Evolutionary conservation across 2,888 invertebrate species (phyloP), one percentile per base, ranked within the genome.

Genomic region (Zygaena filipendulae): DNA sequence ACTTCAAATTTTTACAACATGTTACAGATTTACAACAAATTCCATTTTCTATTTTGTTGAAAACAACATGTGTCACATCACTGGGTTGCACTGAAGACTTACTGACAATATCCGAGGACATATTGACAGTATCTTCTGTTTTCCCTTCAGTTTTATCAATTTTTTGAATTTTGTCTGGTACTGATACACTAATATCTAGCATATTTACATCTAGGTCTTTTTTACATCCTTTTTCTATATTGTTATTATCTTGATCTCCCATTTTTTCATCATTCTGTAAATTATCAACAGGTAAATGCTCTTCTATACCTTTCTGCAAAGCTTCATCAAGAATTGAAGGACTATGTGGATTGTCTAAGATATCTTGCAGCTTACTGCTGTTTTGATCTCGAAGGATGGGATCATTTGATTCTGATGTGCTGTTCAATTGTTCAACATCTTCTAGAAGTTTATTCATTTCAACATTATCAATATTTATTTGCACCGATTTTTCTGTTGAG

Each of bases 301-400:
- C 67, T 37, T 68, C 69, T 33, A 63, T 59, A 30, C 63, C 70
- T 43, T 68, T 61, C 38, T 68, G 56, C 12, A 69, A 40, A 7
- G 62, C 51, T 43, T 70, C 70, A 52, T 72, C 71, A 29, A 79
- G 55, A 38, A 75, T 72, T 9, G 77, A 77, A 11, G 77, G 75
- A 29, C 71, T 75, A 11, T 62, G 56, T 3, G 70, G 67, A 35
- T 67, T 66, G 7, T 59, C 59, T n/a, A n/a, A n/a, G n/a, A n/a
- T n/a, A 16, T 54, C 33, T n/a, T 52, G 52, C 7, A 7, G 5
- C 16, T 16, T 7, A 16, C 16, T 16, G 16, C 7, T 7, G 7
- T 4, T 7, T 16, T 16, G 4, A 16, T 16, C 7, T 6, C 5
- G 5, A 4, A 6, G 5, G 7, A 16, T 16, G 7, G 16, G 7